Base-by-base conservation (phyloP, 2,113 vertebrate species). In the Aptenodytes patagonicus region DNA sequence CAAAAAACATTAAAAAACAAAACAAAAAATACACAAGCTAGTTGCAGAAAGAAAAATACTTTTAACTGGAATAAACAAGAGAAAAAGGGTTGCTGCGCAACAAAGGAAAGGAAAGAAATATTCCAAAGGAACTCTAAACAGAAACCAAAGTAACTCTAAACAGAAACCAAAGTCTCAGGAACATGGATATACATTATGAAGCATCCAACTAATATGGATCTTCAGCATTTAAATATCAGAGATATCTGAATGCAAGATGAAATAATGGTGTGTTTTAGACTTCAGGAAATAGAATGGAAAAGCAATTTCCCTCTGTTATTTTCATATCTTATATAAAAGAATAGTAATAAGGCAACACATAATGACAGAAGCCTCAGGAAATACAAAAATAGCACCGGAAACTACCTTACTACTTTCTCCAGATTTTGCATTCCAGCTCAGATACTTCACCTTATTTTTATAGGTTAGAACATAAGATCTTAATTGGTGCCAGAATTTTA, bases 231-330 rank as follows among this genome's bases (percentile, higher is more conserved):
- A 96, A 92, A 95, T 40, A 52, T 91, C 49, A 57, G 87, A 70
- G 55, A 62, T 87, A 78, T 83, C 87, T 88, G 88, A 96, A 93
- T 82, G 87, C n/a, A 81, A 94, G 75, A 96, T 77, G 75, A 90
- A 96, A 93, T 87, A 90, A 83, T 73, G 78, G 96, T 82, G 81
- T 85, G 76, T 61, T 93, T 94, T 70, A 85, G 75, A 73, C 83
- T 87, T 80, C 89, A 96, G 95, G 95, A 96, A 96, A 90, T 92
- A 91, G 87, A 70, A 69, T 77, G 78, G 93, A 84, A 96, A 97
- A 95, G 83, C 80, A 95, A 84, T 96, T 97, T 89, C 96, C 94
- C 95, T 72, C 83, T 84, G 93, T 86, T 95, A 89, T 79, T 96
- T 94, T 86, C 92, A 71, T 90, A 95, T 75, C 90, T 80, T 88